Conservation (phyloP, 2,888 invertebrate species). For the Fragum sueziense region DNA sequence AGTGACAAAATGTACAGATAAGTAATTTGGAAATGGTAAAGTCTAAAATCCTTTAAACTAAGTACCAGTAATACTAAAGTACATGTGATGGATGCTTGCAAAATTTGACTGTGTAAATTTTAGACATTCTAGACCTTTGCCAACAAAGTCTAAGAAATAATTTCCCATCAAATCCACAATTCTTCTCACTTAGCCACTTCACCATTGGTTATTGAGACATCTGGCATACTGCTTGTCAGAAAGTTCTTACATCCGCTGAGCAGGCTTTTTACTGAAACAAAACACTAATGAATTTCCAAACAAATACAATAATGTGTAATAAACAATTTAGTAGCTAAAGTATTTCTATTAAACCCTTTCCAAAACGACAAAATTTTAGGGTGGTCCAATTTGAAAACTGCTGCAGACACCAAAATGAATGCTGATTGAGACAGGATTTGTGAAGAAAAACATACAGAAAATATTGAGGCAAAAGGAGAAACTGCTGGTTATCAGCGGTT, state of each 20-base stretch:
- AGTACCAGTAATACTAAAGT: background rate
- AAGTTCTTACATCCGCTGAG: conserved; percentile 18
- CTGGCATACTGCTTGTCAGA: background rate
- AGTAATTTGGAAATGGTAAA: too few relatives aligned
- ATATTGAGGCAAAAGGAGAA: too few relatives aligned
- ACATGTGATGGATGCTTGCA: background rate
- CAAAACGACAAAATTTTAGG: too few relatives aligned
- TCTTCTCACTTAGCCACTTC: background rate
- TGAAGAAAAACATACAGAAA: too few relatives aligned
- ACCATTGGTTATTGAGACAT: background rate
- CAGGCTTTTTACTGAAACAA: conserved; percentile 23
- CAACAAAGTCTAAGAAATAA: background rate
- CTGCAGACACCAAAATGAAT: too few relatives aligned
- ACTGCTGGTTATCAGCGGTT: too few relatives aligned
- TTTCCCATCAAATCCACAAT: background rate
- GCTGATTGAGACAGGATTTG: too few relatives aligned
- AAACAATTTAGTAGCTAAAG: too few relatives aligned
- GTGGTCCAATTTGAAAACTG: too few relatives aligned
- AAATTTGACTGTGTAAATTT: background rate
- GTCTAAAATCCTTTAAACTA: background rate
- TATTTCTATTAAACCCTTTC: too few relatives aligned
- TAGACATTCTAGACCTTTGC: background rate
- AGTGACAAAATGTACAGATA: too few relatives aligned
- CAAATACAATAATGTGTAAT: too few relatives aligned
- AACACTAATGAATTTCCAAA: background rate